Percentiles rank a stretch among this genome's conserved stretches.
Evolutionary conservation across 2,888 invertebrate genomes (phyloP).

Genomic region (Fissipunctia ypsillon): DNA sequence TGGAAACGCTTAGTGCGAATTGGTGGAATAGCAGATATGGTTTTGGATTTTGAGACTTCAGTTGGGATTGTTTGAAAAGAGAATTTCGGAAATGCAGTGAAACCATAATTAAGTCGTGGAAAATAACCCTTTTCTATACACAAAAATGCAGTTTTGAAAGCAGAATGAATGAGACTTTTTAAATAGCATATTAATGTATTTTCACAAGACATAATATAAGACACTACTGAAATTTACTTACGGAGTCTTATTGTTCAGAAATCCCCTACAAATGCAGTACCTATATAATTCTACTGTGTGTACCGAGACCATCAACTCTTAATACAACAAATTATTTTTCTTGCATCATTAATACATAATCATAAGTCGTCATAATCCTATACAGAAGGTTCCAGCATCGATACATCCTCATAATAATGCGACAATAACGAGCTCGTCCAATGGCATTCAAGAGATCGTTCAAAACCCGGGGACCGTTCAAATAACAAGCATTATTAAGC

Average conservation of each 20-base stretch:
- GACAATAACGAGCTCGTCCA: constrained; percentile 16
- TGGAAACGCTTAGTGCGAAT: no score
- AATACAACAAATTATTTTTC: background rate
- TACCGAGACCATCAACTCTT: background rate
- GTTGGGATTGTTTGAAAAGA: background rate
- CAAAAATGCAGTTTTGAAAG: background rate
- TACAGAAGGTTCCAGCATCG: background rate
- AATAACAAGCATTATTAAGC: constrained; percentile 45
- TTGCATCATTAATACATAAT: background rate
- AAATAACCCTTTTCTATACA: background rate
- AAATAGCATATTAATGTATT: no score
- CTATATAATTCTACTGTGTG: background rate
- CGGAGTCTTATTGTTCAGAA: background rate
- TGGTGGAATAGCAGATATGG: no score
- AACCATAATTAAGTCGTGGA: background rate
- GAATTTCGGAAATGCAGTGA: background rate
- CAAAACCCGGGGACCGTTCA: constrained; percentile 17
- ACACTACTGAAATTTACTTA: background rate
- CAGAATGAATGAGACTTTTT: background rate
- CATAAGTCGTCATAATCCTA: background rate
- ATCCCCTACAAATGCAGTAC: background rate
- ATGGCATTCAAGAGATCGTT: constrained; percentile 36
- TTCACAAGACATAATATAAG: background rate
- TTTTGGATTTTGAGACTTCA: background rate
- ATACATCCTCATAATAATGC: constrained; percentile 3